Evolutionary conservation across 2,797 vertebrate species (phyloP), one percentile per base, ranked within the genome.

Genomic region (Enteromius treurensis): DNA sequence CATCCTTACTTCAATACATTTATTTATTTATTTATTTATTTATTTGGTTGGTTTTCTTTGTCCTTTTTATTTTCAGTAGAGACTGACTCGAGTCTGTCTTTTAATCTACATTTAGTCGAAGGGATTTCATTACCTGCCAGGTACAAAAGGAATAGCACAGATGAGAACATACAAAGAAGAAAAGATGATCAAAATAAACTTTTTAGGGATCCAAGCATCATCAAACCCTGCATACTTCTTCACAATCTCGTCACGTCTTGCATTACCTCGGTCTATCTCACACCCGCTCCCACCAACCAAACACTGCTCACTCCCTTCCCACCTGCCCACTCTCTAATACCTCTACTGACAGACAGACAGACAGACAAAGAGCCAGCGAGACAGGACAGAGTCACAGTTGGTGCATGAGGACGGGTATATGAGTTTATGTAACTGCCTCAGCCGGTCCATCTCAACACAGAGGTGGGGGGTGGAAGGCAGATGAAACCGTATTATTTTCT

Each of bases 401-500:
- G 70, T 78, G 53, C 53, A 58, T n/a, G 85, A 80, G 76, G 73
- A 34, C 4, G 74, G 47, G 58, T 55, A 64, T 81, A 53, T 75
- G 69, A 64, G 37, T 73, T 67, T 84, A 84, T 70, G 51, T 74
- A 75, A 74, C 32, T 34, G 21, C 49, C 81, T 83, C 62, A 82
- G 47, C 23, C 10, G 17, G 60, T 53, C 45, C n/a, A 5, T 82
- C 60, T 75, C 17, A 67, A 47, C 6, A 3, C 71, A 74, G 40
- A 51, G 65, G 49, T 40, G 53, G 67, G 65, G 32, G 51, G 26
- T 21, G 26, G 68, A 42, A 71, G 80, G 49, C 81, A 77, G 74
- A 83, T 83, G 74, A 77, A 83, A 23, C 49, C 3, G 40, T 70
- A 47, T 83, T 87, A 82, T 82, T 80, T 73, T 60, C 58, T 47